Percentiles rank a stretch among this genome's conserved stretches.
phyloP scores from a whole-genome alignment of 2,888 invertebrate species.

The Cantharis lateralis region DNA sequence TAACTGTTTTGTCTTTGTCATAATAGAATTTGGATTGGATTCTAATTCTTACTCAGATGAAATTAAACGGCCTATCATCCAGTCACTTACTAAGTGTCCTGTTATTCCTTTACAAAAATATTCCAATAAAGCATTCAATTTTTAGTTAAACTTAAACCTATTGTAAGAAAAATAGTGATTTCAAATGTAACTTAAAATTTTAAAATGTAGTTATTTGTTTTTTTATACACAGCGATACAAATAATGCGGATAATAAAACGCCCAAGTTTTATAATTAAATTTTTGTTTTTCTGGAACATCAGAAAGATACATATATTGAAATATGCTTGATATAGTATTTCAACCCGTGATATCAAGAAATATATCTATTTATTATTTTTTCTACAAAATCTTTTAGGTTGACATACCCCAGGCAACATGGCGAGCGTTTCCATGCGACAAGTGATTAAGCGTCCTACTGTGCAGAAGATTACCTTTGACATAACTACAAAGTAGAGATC shows the following conservation, averaged over 20 bases:
- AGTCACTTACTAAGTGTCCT: too few species aligned
- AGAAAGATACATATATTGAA: not conserved
- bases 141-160: too few species aligned
- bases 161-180: too few species aligned
- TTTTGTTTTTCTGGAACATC: not conserved
- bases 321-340: not conserved
- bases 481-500: slow-evolving; percentile 32
- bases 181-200: too few species aligned
- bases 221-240: not conserved
- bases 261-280: not conserved
- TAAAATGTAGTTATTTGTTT: too few species aligned
- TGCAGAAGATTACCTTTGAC: slow-evolving; percentile 34
- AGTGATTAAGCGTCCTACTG: slow-evolving; percentile 36
- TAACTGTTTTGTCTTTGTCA: too few species aligned
- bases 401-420: slow-evolving; percentile 15
- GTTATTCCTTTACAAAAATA: too few species aligned
- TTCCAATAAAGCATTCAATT: too few species aligned
- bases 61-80: too few species aligned
- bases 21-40: too few species aligned
- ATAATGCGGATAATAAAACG: not conserved
- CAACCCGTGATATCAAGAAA: not conserved
- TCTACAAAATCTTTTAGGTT: slow-evolving; percentile 19
- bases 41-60: too few species aligned
- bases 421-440: slow-evolving; percentile 34
- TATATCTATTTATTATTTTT: slow-evolving; percentile 10